Percentiles rank a stretch among this genome's conserved stretches.
phyloP scores from a whole-genome alignment of 2,888 invertebrate species.

The Esperia sulphurella region DNA sequence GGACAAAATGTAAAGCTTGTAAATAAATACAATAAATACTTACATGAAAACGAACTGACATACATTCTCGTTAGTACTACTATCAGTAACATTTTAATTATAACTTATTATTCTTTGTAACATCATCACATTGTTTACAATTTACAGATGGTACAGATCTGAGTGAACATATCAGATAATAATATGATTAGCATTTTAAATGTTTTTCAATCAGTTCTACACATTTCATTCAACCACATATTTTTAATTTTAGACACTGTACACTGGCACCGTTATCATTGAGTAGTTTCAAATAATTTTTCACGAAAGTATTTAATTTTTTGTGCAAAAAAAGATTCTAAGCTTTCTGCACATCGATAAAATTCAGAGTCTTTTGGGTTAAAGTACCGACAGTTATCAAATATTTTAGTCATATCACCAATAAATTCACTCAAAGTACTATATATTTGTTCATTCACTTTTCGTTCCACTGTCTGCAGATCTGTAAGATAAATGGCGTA shows the following conservation, averaged over 20 bases:
- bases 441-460: conserved; percentile 90
- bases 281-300: conserved; percentile 84
- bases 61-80: conserved; percentile 45
- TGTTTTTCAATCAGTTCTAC: conserved; percentile 5
- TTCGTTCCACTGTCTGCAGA: conserved; percentile 93
- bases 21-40: conserved; percentile 77
- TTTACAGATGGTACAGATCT: conserved; percentile 63
- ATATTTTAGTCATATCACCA: conserved; percentile 98
- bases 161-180: conserved; percentile 31
- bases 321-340: conserved; percentile 97
- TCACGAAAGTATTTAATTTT: conserved; percentile 94
- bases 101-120: conserved; percentile 62
- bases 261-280: conserved; percentile 66
- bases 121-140: conserved; percentile 66
- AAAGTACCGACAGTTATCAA: conserved; percentile 99
- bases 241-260: conserved; percentile 33
- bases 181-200: conserved; percentile 14
- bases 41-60: conserved; percentile 56
- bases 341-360: conserved; percentile 96
- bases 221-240: conserved; percentile 20
- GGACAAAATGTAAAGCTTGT: conserved; percentile 49
- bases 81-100: conserved; percentile 40
- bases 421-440: conserved; percentile 95
- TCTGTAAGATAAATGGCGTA: conserved; percentile 78
- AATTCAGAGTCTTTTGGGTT: conserved; percentile 97